Evolutionary conservation across 2,797 vertebrate genomes (phyloP).

Genomic region (Propithecus perrieri): DNA sequence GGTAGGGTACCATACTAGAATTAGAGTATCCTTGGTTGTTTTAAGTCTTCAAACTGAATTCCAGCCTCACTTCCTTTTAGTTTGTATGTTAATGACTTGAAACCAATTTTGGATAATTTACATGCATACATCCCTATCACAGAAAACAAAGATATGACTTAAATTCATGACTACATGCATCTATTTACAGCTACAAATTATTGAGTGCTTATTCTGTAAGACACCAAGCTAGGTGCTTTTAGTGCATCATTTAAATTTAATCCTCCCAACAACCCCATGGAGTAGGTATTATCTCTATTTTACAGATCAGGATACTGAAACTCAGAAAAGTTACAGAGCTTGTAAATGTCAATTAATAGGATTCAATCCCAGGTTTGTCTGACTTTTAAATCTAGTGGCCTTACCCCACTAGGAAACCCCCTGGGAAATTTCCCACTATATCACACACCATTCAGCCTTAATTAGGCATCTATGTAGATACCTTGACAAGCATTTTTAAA

Average conservation of each 20-base stretch:
- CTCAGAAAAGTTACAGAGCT: neutral
- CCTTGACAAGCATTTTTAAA: neutral
- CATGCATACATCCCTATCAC: neutral
- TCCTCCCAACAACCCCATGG: neutral
- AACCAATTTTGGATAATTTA: neutral
- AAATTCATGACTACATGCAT: neutral
- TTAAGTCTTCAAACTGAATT: neutral
- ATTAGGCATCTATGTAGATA: neutral
- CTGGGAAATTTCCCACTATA: neutral
- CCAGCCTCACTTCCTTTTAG: neutral
- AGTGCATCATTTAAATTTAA: neutral
- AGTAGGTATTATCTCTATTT: neutral
- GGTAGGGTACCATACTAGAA: neutral
- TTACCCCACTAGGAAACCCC: neutral
- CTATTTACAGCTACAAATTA: neutral
- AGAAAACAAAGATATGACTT: neutral
- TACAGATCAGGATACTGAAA: neutral
- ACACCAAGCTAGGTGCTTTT: neutral
- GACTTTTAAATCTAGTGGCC: neutral
- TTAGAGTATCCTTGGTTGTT: neutral
- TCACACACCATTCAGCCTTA: neutral
- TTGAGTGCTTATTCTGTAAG: neutral
- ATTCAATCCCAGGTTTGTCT: neutral
- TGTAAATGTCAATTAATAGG: neutral
- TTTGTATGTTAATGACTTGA: neutral